Evolutionary conservation across 1,140 invertebrate genomes (phyloP).

Genomic region (Zaprionus africanus): DNA sequence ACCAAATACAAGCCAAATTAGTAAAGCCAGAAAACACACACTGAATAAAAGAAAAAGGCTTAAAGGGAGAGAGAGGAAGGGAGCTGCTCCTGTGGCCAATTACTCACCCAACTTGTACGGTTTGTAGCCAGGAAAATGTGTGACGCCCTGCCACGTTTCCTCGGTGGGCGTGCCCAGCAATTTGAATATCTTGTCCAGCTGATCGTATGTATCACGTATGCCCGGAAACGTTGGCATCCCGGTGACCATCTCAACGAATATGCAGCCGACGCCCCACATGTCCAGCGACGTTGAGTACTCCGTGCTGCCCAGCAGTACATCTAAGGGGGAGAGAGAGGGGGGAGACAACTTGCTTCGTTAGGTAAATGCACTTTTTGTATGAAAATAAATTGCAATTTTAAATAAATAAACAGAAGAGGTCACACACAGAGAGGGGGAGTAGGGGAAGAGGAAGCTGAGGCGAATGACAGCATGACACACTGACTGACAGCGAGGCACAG

Average conservation of each 20-base stretch:
- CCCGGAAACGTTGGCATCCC: slow-evolving; percentile 98
- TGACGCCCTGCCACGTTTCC: slow-evolving; percentile 95
- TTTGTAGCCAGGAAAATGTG: slow-evolving; percentile 93
- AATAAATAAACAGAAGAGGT: slow-evolving; percentile 63
- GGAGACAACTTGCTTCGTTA: slow-evolving; percentile 47
- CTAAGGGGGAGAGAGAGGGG: slow-evolving; percentile 83
- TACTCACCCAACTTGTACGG: slow-evolving; percentile 89
- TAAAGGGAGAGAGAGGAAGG: too few relatives aligned
- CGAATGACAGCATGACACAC: slow-evolving; percentile 21
- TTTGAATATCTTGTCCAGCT: slow-evolving; percentile 98
- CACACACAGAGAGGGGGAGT: neutral
- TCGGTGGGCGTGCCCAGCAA: slow-evolving; percentile 96
- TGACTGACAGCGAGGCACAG: slow-evolving; percentile 40
- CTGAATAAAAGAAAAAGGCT: neutral
- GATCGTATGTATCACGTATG: slow-evolving; percentile 97
- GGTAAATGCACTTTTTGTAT: slow-evolving; percentile 72
- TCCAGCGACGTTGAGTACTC: slow-evolving; percentile 97
- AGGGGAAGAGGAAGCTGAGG: neutral
- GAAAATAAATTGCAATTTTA: slow-evolving; percentile 77
- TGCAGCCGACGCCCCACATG: slow-evolving; percentile 99
- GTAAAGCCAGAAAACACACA: slow-evolving; percentile 1
- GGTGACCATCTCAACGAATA: slow-evolving; percentile 98
- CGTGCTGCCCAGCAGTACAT: slow-evolving; percentile 97
- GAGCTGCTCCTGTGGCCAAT: slow-evolving; percentile 38
- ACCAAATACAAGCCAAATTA: slow-evolving; percentile 11